Base-by-base conservation (phyloP, 2,113 vertebrate species). In the Phoxinus phoxinus region DNA sequence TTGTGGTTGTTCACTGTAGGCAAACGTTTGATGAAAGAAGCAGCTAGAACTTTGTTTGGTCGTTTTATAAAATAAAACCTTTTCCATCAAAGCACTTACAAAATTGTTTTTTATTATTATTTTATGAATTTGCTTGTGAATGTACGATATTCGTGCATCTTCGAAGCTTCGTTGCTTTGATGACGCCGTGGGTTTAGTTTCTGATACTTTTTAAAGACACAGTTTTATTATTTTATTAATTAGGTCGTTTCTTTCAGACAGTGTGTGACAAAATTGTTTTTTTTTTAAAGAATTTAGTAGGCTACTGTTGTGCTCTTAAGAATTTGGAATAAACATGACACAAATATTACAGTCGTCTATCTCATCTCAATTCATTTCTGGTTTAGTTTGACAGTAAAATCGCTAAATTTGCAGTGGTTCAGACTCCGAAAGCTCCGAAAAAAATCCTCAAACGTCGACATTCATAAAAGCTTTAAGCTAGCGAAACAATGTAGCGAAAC, bases 1-100 rank as follows among this genome's bases (percentile, higher is more conserved):
- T 87, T 59, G 88, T 87, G 88, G 80, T 69, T 30, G 8, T 76
- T 6, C 56, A 21, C 25, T 10, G n/a, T 30, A 79, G 32, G 25
- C 44, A 86, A 46, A 67, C 13, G 0, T 41, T 25, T 19, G 2
- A 61, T 37, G 3, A n/a, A 51, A 1, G 19, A 23, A 35, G 8
- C 8, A 37, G 11, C 6, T 11, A 76, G 15, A 76, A 53, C 27
- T 27, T 12, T 58, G 27, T 53, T n/a, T n/a, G 21, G 21, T n/a
- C 23, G 46, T 30, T 76, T 77, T 58, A 30, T 48, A 51, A 75
- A 51, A 48, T 51, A 75, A 4, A 75, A 19, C 7, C 2, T 1
- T 65, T 32, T 32, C 2, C 63, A 65, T 32, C 27, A 1, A 65
- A 67, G 0, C 27, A 32, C 13, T 32, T 65, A 65, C 13, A 67